Evolutionary conservation across 1,140 invertebrate species (phyloP).

Genomic region (Tribolium castaneum): DNA sequence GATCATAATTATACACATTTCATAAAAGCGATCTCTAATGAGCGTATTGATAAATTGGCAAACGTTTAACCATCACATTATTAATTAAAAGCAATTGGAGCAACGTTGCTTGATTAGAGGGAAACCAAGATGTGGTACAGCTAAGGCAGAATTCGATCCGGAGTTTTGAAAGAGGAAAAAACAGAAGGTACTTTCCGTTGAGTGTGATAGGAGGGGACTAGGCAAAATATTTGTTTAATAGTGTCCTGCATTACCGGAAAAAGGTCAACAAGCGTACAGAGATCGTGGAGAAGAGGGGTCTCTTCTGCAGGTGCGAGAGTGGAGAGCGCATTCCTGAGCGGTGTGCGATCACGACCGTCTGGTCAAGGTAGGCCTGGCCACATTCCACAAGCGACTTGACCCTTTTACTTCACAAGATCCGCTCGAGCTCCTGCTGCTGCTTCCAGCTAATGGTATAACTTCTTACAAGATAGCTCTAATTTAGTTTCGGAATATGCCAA

Average conservation of each 20-base stretch:
- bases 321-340: slow-evolving; percentile 57
- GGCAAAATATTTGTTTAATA: slow-evolving; percentile 21
- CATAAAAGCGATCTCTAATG: neutral
- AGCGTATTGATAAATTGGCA: neutral
- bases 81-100: neutral
- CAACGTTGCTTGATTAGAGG: neutral
- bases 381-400: slow-evolving; percentile 57
- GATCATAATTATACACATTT: too few relatives aligned
- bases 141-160: neutral
- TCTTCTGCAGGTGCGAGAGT: slow-evolving; percentile 48
- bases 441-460: slow-evolving; percentile 39
- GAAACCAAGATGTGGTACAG: neutral
- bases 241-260: slow-evolving; percentile 27
- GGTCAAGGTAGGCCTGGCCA: slow-evolving; percentile 60
- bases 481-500: slow-evolving; percentile 17
- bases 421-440: slow-evolving; percentile 52
- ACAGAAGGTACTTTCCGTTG: neutral
- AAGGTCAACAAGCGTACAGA: slow-evolving; percentile 36
- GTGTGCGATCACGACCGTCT: slow-evolving; percentile 58
- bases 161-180: neutral
- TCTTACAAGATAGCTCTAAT: slow-evolving; percentile 37
- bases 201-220: neutral
- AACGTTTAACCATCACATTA: neutral
- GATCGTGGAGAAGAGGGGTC: slow-evolving; percentile 34
- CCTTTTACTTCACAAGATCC: slow-evolving; percentile 55